phyloP scores from a whole-genome alignment of 2,113 vertebrate genomes.

The Meleagris gallopavo region DNA sequence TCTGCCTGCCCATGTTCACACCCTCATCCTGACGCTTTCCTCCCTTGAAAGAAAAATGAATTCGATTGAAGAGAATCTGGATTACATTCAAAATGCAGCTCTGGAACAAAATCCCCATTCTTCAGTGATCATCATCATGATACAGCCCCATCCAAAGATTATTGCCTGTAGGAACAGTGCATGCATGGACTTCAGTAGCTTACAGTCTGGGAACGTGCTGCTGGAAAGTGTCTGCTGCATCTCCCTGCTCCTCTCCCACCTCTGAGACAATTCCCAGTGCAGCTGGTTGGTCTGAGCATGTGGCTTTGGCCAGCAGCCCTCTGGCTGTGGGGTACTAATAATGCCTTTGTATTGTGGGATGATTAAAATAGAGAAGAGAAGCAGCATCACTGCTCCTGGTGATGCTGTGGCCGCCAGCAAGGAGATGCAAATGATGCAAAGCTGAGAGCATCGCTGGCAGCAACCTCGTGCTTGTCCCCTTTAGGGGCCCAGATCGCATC shows the following conservation, averaged over 20 bases:
- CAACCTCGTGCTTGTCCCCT: fast-evolving
- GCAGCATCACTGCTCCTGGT: neutral
- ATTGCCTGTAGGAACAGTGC: neutral
- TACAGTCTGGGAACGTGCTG: neutral
- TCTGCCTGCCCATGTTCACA: neutral
- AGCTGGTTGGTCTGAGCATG: conserved; percentile 10
- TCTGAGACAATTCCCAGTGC: neutral
- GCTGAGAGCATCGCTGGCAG: neutral
- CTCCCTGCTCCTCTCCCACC: neutral
- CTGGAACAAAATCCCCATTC: neutral
- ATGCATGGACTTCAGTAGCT: neutral
- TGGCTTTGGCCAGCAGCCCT: neutral
- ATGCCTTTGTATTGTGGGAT: neutral
- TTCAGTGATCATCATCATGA: neutral
- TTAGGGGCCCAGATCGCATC: neutral
- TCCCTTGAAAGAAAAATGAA: neutral
- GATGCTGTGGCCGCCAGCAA: neutral
- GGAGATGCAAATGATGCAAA: neutral
- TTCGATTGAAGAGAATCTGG: neutral
- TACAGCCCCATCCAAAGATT: neutral
- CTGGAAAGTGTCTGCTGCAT: neutral
- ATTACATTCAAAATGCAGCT: neutral
- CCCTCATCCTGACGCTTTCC: neutral
- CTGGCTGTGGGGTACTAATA: conserved; percentile 26
- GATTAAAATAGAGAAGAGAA: neutral